Base-by-base conservation (phyloP, 2,888 invertebrate species). In the Nephrocerus scutellatus region DNA sequence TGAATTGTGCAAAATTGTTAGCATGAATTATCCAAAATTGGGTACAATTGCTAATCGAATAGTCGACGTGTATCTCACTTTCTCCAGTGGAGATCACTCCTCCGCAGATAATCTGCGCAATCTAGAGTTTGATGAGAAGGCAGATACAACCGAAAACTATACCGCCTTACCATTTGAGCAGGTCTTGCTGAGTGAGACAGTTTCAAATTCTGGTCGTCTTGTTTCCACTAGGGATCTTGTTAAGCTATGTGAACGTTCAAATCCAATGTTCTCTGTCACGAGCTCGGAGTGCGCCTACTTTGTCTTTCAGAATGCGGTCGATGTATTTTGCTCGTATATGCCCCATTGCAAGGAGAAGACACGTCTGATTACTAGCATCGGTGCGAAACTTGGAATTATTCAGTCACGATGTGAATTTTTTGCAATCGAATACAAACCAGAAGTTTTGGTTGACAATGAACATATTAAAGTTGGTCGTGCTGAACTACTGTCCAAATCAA, bases 171-270 rank as follows among this genome's bases (percentile, higher is more conserved):
- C 66, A 1, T 59, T 55, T 30, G 65, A 64, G 15, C 54, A 60
- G 14, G 48, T 65, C 4, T 46, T 54, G 5, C 39, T 58, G 0
- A 38, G 50, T 8, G n/a, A n/a, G n/a, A 41, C 35, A 4, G 44
- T 59, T 18, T 49, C 58, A 3, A 65, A 62, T 42, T 67, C 67
- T 0, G 77, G 79, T 2, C 73, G 87, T 50, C 66, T 82, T 29
- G 84, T 80, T 15, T 86, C 87, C 0, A 84, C 85, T 1, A 77
- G 95, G 51, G 96, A 96, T 73, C 74, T 96, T 31, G 79, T 95
- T 50, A 95, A 93, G 63, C 87, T 92, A 80, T 95, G 93, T 58
- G 73, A 78, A 5, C 74, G 96, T 57, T 79, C 89, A 5, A 74
- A 80, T 9, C 69, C 76, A 10, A 79, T 81, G 52, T 87, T 86